Base-by-base conservation (phyloP, 2,797 vertebrate species). In the Enteromius treurensis region DNA sequence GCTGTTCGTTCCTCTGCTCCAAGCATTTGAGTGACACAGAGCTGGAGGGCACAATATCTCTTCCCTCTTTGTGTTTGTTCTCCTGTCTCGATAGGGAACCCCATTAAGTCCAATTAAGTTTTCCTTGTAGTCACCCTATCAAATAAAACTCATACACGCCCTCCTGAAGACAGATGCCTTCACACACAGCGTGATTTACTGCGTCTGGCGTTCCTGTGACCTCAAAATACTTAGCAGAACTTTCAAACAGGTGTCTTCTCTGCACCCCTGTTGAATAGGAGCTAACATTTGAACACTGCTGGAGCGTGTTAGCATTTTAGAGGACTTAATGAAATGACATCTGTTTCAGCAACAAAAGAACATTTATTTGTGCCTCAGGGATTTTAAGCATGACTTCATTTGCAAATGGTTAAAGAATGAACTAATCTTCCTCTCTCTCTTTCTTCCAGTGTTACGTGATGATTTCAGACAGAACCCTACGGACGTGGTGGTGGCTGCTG, bases 381-480 rank as follows among this genome's bases (percentile, higher is more conserved):
- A 77, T 47, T 26, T 37, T n/a, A 58, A 69, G 81, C 81, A 68
- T 77, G 81, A 45, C 73, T 29, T 49, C 9, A 32, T 45, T 55
- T 67, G n/a, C 64, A 47, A 77, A 69, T 34, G 17, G 37, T 68
- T 69, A 19, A 26, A 62, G 40, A 60, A 73, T 5, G 11, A 62
- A 68, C 68, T 73, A 62, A 81, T 79, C 13, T 83, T 60, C 70
- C 7, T 34, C 67, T 67, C 29, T 89, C 32, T 1, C 81, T 76
- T 64, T 70, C 21, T 74, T 49, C 78, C 88, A 99, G 98, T 99
- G 93, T 93, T 99, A 71, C 94, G 98, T 23, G 98, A 99, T 88
- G 98, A 99, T 93, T 99, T 99, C 93, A 94, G 98, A 86, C 98
- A 98, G 81, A 99, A 99, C 90, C 98, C 98, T 1, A 97, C 96